Percentiles rank a stretch among this genome's conserved stretches.
phyloP scores from a whole-genome alignment of 2,888 invertebrate species.

The Synergus umbraculus region DNA sequence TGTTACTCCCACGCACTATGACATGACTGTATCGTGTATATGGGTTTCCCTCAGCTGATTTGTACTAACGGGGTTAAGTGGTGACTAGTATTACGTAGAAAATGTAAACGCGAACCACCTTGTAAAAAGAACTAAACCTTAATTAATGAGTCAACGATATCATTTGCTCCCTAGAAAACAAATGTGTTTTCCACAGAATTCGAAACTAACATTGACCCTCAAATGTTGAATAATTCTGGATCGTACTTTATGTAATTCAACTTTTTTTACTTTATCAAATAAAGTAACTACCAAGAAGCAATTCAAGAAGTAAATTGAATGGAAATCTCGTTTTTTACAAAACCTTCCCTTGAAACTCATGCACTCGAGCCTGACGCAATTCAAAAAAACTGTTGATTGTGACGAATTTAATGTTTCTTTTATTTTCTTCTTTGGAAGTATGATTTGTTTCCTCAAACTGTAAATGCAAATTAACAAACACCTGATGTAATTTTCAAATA shows the following conservation, averaged over 20 bases:
- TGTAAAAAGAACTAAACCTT: slow-evolving; percentile 39
- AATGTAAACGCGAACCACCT: slow-evolving; percentile 42
- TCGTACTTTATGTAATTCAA: not conserved
- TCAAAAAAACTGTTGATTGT: not conserved
- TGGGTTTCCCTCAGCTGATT: slow-evolving; percentile 74
- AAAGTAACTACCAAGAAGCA: no score
- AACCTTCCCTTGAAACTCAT: not conserved
- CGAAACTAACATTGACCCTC: not conserved
- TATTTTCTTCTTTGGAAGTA: not conserved
- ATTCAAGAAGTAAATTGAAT: not conserved
- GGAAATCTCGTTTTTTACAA: not conserved
- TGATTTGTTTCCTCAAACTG: not conserved
- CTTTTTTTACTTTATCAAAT: not conserved
- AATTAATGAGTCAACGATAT: slow-evolving; percentile 61
- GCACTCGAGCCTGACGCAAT: not conserved
- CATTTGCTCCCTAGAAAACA: slow-evolving; percentile 61
- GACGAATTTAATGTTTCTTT: not conserved
- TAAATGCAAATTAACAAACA: not conserved
- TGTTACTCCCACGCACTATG: slow-evolving; percentile 23
- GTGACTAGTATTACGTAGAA: slow-evolving; percentile 60
- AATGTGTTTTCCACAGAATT: slow-evolving; percentile 53
- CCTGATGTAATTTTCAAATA: not conserved
- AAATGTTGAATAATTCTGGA: not conserved
- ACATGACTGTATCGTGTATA: slow-evolving; percentile 42
- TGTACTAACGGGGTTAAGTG: slow-evolving; percentile 66